Evolutionary conservation across 2,113 vertebrate genomes (phyloP).

Genomic region (Heterochromis multidens): DNA sequence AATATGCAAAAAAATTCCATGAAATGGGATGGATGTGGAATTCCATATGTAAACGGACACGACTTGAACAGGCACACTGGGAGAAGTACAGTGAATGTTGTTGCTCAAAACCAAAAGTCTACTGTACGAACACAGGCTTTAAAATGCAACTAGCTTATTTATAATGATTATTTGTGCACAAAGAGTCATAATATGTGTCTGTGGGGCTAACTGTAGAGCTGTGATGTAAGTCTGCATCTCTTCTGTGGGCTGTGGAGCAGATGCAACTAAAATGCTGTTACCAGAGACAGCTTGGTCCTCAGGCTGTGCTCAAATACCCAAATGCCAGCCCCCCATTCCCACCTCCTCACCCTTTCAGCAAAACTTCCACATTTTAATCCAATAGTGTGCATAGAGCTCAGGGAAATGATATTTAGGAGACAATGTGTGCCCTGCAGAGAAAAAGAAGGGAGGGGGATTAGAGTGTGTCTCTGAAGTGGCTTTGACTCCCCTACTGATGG

Average conservation of each 20-base stretch:
- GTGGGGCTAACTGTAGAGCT: constrained; percentile 37
- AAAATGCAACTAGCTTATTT: constrained; percentile 31
- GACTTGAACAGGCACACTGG: not conserved
- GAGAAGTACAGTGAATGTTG: not conserved
- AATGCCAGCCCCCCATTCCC: constrained; percentile 52
- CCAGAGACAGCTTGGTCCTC: constrained; percentile 46
- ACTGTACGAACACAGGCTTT: not conserved
- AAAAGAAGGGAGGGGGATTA: constrained; percentile 66
- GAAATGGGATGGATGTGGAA: not conserved
- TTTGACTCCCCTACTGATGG: constrained; percentile 69
- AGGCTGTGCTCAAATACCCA: constrained; percentile 62
- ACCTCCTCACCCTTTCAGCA: constrained; percentile 54
- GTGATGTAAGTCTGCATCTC: constrained; percentile 30
- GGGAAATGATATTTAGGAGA: constrained; percentile 74
- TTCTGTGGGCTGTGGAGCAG: constrained; percentile 52
- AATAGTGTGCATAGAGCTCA: constrained; percentile 66
- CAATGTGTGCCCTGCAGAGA: constrained; percentile 71
- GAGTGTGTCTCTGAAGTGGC: constrained; percentile 68
- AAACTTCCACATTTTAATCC: constrained; percentile 71
- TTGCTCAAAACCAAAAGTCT: not conserved
- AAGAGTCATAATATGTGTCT: constrained; percentile 46
- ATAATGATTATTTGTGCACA: constrained; percentile 34
- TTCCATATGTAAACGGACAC: not conserved
- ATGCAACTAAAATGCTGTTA: constrained; percentile 57
- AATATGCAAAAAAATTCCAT: not conserved